Conservation (phyloP, 2,113 vertebrate genomes). For the Ceyx cyanopectus region DNA sequence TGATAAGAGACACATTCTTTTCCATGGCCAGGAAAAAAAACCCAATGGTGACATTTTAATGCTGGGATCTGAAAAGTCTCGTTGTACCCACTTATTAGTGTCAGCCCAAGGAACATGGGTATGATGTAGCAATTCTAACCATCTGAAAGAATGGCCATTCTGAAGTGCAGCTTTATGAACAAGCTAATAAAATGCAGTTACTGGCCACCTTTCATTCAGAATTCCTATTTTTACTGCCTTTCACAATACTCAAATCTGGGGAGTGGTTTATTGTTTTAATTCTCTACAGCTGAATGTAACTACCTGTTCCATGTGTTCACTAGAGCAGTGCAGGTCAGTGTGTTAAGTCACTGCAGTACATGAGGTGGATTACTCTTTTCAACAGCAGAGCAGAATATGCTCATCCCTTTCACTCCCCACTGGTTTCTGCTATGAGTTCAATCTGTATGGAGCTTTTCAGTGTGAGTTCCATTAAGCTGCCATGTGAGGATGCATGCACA, state of each 20-base stretch:
- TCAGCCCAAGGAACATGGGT: slow-evolving; percentile 18
- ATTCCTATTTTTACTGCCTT: slow-evolving; percentile 48
- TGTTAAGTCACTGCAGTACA: slow-evolving; percentile 52
- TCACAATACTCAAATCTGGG: slow-evolving; percentile 9
- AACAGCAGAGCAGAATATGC: slow-evolving; percentile 42
- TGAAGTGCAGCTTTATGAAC: slow-evolving; percentile 44
- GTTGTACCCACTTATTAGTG: slow-evolving; percentile 40
- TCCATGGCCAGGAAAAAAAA: slow-evolving; percentile 43
- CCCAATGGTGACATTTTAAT: slow-evolving; percentile 55
- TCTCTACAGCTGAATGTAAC: slow-evolving; percentile 54
- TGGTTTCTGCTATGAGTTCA: slow-evolving; percentile 31
- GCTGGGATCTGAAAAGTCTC: slow-evolving; percentile 34
- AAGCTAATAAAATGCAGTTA: slow-evolving; percentile 71
- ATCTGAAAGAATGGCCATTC: slow-evolving; percentile 10
- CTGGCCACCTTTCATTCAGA: slow-evolving; percentile 64
- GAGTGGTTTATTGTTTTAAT: slow-evolving; percentile 72
- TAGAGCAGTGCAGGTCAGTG: slow-evolving; percentile 26
- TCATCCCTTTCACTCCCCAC: not conserved
- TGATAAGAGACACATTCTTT: slow-evolving; percentile 54
- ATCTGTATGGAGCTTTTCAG: not conserved
- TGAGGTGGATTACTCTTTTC: slow-evolving; percentile 28
- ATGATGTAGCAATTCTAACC: not conserved
- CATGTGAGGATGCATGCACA: not conserved
- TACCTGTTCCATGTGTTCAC: slow-evolving; percentile 52
- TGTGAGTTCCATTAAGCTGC: not conserved